phyloP scores from a whole-genome alignment of 1,140 invertebrate genomes.

The Sipha flava region DNA sequence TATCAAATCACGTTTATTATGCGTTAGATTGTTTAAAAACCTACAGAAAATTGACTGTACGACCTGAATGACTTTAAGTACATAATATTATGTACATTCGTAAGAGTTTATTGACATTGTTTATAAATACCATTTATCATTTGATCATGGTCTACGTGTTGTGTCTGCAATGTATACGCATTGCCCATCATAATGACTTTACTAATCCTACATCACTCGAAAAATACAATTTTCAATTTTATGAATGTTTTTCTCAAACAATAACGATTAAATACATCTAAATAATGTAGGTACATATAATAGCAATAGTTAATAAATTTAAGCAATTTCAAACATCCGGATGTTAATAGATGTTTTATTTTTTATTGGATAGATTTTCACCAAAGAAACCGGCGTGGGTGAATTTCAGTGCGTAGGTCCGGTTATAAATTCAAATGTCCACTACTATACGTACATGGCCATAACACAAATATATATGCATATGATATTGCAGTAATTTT shows the following conservation, averaged over 20 bases:
- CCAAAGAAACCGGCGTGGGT: not conserved
- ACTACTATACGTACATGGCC: not conserved
- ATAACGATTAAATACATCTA: not conserved
- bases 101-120: not conserved
- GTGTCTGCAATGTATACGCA: too few species aligned
- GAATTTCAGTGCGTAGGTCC: not conserved
- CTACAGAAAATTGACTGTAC: not conserved
- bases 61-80: not conserved
- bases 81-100: not conserved
- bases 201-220: not conserved
- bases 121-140: not conserved
- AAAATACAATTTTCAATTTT: not conserved
- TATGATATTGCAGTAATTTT: not conserved
- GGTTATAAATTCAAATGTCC: not conserved
- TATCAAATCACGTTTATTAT: too few species aligned
- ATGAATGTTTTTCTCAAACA: not conserved
- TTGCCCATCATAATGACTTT: not conserved
- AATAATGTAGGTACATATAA: not conserved
- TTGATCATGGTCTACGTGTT: too few species aligned
- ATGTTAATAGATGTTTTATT: not conserved
- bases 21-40: not conserved
- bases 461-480: not conserved
- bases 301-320: not conserved
- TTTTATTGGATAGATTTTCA: not conserved
- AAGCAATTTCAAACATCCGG: not conserved